Base-by-base conservation (phyloP, 2,113 vertebrate genomes). In the Phylloscopus whistleri region DNA sequence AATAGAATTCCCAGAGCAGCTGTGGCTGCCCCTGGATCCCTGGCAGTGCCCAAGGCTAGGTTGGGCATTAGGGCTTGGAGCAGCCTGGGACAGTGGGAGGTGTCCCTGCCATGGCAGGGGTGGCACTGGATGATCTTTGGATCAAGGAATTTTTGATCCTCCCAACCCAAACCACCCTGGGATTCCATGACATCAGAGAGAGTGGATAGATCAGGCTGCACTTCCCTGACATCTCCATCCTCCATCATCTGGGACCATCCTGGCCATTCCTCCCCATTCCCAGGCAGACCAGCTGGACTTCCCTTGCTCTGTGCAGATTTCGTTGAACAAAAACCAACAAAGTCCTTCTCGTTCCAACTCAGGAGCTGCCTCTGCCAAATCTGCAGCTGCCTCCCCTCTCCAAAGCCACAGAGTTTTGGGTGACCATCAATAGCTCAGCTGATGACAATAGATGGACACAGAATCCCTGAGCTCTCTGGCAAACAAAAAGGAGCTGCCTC, bases 401-500 rank as follows among this genome's bases (percentile, higher is more conserved):
- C 56, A 59, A 49, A 88, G 72, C 75, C 72, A 62, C 46, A n/a
- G 51, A 84, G 78, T 84, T 94, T 94, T 88, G 90, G 88, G 84
- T 85, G 83, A 28, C 58, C 91, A 44, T 68, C 58, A 67, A 94
- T 94, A 49, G 37, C 87, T 95, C 83, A 49, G 76, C 51, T 70
- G 84, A 51, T 49, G 89, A 77, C 87, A 95, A 87, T 44, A 82
- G 79, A 91, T 63, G 90, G 92, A 80, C 90, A 49, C 37, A 84
- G 82, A 90, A 78, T 74, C 90, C 86, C 96, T 80, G 86, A 93
- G 91, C 94, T 91, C 70, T 23, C 86, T 64, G 91, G 76, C 81
- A 92, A 94, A 96, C 92, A 92, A 10, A 82, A 87, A 85, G 86
- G 83, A 94, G 84, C 84, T 74, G 72, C 80, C 6, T 24, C 55